Conservation (phyloP, 2,113 vertebrate genomes). For the Origma solitaria region DNA sequence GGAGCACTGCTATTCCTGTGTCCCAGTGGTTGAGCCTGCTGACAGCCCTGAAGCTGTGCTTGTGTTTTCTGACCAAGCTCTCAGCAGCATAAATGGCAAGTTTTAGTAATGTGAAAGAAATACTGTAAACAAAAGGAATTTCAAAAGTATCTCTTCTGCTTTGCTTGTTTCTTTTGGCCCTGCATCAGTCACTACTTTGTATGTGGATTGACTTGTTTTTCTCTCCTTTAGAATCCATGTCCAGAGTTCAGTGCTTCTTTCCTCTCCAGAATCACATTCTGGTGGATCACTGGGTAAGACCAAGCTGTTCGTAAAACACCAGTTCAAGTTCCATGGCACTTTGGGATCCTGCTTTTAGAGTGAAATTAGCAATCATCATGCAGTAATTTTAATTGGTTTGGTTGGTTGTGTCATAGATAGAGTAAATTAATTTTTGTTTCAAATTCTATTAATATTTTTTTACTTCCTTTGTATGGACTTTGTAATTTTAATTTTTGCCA, state of each 20-base stretch:
- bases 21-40: not conserved
- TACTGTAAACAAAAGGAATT: not conserved
- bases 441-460: not conserved
- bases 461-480: not conserved
- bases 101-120: not conserved
- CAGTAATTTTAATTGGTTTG: not conserved
- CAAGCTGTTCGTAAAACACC: not conserved
- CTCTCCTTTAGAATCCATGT: slow-evolving; percentile 82
- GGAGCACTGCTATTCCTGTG: not conserved
- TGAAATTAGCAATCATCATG: not conserved
- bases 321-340: not conserved
- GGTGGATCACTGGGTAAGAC: slow-evolving; percentile 94
- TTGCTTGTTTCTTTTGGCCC: not conserved
- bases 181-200: not conserved
- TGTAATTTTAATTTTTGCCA: not conserved
- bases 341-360: not conserved
- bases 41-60: not conserved
- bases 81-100: not conserved
- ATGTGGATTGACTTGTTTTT: not conserved
- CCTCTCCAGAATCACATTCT: slow-evolving; percentile 92
- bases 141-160: not conserved
- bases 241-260: slow-evolving; percentile 89
- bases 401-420: not conserved
- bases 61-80: not conserved
- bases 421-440: not conserved